A percentile compares a stretch with the other conserved stretches of the same genome.
phyloP scores from a whole-genome alignment of 2,797 vertebrate species.

The Glossophaga mutica region DNA sequence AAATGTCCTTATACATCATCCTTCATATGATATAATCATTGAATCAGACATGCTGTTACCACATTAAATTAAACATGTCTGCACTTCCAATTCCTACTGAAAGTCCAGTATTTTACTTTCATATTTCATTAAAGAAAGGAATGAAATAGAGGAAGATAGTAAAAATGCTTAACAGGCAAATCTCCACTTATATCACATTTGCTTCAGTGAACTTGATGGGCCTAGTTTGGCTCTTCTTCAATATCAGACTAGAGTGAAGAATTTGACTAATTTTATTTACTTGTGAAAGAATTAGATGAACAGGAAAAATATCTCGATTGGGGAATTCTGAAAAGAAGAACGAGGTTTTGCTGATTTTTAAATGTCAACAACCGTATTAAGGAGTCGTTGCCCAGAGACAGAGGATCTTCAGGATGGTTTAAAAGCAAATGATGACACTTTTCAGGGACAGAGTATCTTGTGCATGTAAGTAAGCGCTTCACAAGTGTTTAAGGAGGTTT shows the following conservation, averaged over 20 bases:
- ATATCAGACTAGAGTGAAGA: background rate
- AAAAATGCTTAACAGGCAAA: background rate
- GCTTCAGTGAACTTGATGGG: background rate
- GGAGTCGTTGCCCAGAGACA: rapidly evolving
- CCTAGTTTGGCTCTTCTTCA: no score
- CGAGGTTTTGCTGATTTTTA: background rate
- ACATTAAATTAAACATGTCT: rapidly evolving
- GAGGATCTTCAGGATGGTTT: background rate
- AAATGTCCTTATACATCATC: background rate
- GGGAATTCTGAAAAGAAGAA: background rate
- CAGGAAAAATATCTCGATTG: background rate
- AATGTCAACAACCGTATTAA: background rate
- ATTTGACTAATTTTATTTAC: background rate
- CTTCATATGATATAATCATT: rapidly evolving
- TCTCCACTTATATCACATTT: background rate
- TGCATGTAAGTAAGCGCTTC: background rate
- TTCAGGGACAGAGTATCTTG: background rate
- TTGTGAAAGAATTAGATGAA: background rate
- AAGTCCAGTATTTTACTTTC: background rate
- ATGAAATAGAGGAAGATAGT: background rate
- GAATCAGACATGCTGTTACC: background rate
- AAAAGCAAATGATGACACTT: rapidly evolving
- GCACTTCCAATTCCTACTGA: background rate
- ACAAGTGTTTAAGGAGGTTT: background rate
- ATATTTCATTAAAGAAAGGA: background rate